Conservation (phyloP, 2,113 vertebrate species). For the Megaptera novaeangliae region DNA sequence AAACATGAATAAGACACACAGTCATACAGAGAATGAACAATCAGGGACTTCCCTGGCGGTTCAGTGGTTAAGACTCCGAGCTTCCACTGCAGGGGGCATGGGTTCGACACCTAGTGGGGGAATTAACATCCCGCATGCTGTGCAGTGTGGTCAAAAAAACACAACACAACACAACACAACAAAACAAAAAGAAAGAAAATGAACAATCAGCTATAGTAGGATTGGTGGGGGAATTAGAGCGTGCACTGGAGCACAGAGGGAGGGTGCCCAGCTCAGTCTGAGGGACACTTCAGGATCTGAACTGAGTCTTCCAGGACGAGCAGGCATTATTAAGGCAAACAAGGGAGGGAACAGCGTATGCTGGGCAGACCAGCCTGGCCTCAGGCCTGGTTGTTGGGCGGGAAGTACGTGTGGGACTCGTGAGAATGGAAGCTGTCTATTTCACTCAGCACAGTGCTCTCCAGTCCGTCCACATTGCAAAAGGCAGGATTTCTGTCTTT, state of each 20-base stretch:
- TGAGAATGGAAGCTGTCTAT: not conserved
- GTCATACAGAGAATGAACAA: not conserved
- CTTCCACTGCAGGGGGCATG: too few relatives aligned
- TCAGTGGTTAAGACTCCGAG: too few relatives aligned
- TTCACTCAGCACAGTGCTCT: not conserved
- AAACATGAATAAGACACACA: not conserved
- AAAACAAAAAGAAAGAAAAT: too few relatives aligned
- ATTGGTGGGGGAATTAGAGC: too few relatives aligned
- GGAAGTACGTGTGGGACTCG: too few relatives aligned
- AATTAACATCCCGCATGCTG: too few relatives aligned
- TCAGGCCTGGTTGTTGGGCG: not conserved
- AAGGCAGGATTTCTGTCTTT: not conserved
- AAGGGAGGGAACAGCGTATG: not conserved
- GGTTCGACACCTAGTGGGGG: too few relatives aligned
- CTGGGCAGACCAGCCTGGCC: not conserved
- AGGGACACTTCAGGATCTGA: not conserved
- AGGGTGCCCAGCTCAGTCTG: not conserved
- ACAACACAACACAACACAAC: too few relatives aligned
- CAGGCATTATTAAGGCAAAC: not conserved
- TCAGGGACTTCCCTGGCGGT: too few relatives aligned
- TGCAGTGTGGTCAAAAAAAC: too few relatives aligned
- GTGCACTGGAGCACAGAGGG: not conserved
- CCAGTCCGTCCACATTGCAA: rapidly evolving
- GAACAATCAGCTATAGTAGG: too few relatives aligned
- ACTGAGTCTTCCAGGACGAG: not conserved